Conservation (phyloP, 92 coral and sea anemone genomes). For the Zoanthus gigantus region DNA sequence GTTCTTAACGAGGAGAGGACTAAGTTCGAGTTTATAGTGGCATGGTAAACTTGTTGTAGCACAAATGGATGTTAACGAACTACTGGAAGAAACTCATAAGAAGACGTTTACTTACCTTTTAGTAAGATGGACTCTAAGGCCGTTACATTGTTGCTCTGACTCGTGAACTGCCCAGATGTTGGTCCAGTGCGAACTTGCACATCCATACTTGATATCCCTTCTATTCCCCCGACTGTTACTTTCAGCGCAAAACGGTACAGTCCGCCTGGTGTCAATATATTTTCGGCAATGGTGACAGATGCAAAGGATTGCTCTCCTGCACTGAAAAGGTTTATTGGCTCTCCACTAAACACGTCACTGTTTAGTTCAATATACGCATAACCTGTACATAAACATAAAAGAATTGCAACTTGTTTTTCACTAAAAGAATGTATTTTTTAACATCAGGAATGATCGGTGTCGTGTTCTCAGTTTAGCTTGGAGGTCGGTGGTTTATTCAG, state of each 20-base stretch:
- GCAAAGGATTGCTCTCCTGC: conserved; percentile 49
- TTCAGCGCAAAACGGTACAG: conserved; percentile 60
- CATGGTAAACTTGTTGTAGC: too few relatives aligned
- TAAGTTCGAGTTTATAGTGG: too few relatives aligned
- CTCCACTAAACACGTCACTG: conserved; percentile 44
- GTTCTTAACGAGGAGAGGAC: too few relatives aligned
- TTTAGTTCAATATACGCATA: conserved; percentile 22
- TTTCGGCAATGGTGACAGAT: conserved; percentile 31
- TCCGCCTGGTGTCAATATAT: conserved; percentile 52
- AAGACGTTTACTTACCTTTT: conserved; percentile 20
- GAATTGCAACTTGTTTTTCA: neutral
- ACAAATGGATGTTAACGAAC: too few relatives aligned
- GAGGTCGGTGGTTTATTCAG: too few relatives aligned
- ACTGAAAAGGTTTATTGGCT: conserved; percentile 16
- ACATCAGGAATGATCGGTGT: neutral
- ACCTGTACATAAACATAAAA: neutral
- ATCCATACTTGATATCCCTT: conserved; percentile 53
- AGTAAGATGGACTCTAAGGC: conserved; percentile 34
- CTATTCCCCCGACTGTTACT: conserved; percentile 46
- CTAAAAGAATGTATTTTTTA: neutral
- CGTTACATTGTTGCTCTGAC: conserved; percentile 16
- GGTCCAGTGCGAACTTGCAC: conserved; percentile 67
- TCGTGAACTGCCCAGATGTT: conserved; percentile 59
- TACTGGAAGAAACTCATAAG: too few relatives aligned
- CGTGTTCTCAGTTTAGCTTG: neutral